Base-by-base conservation (phyloP, 2,113 vertebrate genomes). In the Neotragus moschatus region DNA sequence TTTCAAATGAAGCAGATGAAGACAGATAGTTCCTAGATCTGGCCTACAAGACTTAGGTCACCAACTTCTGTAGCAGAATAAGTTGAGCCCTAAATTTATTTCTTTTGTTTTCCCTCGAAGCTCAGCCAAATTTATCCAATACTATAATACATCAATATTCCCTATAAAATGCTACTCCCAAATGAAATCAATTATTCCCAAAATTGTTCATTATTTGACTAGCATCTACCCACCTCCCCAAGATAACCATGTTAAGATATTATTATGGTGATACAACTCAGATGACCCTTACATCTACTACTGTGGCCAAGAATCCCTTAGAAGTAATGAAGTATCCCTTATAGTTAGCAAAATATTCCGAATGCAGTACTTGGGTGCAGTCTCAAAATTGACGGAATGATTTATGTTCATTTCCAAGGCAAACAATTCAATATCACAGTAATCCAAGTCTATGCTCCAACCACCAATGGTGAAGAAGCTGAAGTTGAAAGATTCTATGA, bases 1-100 rank as follows among this genome's bases (percentile, higher is more conserved):
- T 36, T 84, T 58, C 33, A 75, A 77, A 87, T 73, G 84, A 84
- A 90, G 39, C 23, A 45, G 45, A 56, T 80, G 58, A 85, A 75
- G 36, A 56, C 5, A 90, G 25, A 2, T 8, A 33, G 10, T 51
- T 6, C 15, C 14, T 49, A 45, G 11, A 61, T 16, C 17, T 36
- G 2, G 3, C 1, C 23, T 49, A 14, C 1, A 47, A 16, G 8
- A 1, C 7, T 17, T 49, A 17, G 49, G 81, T 81, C 30, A 13
- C 15, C 2, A 39, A 58, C 5, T 2, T 25, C 23, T n/a, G 1
- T 47, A 28, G 7, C 28, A 84, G 19, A 60, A 58, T 28, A 58
- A 80, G 5, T 43, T 47, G 4, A 80, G 1, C 47, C 30, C 26
- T 85, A 55, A 16, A 15, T 61, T 30, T 61, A 61, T 61, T 30